Evolutionary conservation across 2,888 invertebrate genomes (phyloP).

Genomic region (Eupithecia pulchellata): DNA sequence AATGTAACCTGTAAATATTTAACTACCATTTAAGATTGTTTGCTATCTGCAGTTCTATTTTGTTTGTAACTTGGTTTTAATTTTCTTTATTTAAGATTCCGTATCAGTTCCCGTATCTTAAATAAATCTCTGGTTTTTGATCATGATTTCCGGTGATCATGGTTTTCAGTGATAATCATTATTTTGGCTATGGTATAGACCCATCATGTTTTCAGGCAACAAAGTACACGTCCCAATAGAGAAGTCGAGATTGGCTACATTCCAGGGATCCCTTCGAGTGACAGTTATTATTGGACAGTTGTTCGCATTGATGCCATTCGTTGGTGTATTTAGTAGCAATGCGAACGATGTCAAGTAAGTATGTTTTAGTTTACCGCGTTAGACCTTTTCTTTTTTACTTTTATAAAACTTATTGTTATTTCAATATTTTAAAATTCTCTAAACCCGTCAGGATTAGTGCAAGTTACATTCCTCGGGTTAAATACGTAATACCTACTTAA

Average conservation of each 20-base stretch:
- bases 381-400: too few relatives aligned
- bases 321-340: slow-evolving; percentile 60
- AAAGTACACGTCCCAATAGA: slow-evolving; percentile 58
- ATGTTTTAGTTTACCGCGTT: background rate
- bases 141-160: background rate
- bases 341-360: slow-evolving; percentile 61
- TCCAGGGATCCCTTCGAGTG: slow-evolving; percentile 61
- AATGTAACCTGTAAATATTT: too few relatives aligned
- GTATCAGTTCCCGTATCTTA: background rate
- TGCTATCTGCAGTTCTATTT: too few relatives aligned
- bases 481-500: too few relatives aligned
- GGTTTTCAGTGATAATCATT: background rate
- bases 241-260: slow-evolving; percentile 56
- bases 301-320: slow-evolving; percentile 70
- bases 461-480: too few relatives aligned
- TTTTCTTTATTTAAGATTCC: too few relatives aligned
- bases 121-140: background rate
- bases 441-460: too few relatives aligned
- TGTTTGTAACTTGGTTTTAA: too few relatives aligned
- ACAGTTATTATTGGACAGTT: slow-evolving; percentile 68
- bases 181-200: background rate
- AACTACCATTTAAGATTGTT: too few relatives aligned
- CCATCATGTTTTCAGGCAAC: slow-evolving; percentile 60
- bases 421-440: too few relatives aligned
- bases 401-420: too few relatives aligned